Percentiles rank a stretch among this genome's conserved stretches.
These are phyloP conservation scores for Ceyx cyanopectus DNA, from an alignment of 2,113 vertebrate species.

Conservation along the genomic window DNA sequence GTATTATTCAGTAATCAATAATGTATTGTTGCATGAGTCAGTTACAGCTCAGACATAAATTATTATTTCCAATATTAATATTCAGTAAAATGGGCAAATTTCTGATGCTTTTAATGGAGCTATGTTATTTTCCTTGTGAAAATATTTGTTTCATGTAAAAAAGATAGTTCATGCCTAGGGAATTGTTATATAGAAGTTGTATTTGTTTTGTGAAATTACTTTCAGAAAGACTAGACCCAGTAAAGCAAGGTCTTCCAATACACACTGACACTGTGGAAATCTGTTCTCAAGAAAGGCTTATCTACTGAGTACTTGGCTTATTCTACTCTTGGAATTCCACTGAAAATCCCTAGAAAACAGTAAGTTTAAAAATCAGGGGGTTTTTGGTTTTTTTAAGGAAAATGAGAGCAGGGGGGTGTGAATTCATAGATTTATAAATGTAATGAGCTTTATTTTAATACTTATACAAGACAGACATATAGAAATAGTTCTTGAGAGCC, in stretches of 20 bases:
- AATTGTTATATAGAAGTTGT: not conserved
- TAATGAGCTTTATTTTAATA: not conserved
- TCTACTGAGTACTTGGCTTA: not conserved
- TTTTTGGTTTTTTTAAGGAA: fast-evolving
- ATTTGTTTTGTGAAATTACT: constrained; percentile 32
- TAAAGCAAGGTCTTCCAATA: not conserved
- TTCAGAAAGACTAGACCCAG: not conserved
- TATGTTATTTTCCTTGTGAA: not conserved
- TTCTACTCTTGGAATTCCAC: not conserved
- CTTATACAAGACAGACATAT: not conserved
- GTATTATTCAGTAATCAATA: not conserved
- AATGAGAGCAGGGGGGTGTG: not conserved
- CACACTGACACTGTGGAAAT: not conserved
- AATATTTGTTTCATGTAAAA: not conserved
- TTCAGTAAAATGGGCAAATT: not conserved
- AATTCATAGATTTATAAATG: not conserved
- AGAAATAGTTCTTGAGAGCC: not conserved
- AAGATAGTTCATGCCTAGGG: not conserved
- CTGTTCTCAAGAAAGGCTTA: not conserved
- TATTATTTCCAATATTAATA: not conserved
- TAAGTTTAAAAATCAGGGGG: not conserved
- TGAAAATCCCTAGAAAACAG: not conserved
- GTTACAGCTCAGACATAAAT: not conserved
- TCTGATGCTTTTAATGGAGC: not conserved
- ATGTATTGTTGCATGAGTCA: not conserved